Base-by-base conservation (phyloP, 2,797 vertebrate genomes). In the Aldrovandia affinis region DNA sequence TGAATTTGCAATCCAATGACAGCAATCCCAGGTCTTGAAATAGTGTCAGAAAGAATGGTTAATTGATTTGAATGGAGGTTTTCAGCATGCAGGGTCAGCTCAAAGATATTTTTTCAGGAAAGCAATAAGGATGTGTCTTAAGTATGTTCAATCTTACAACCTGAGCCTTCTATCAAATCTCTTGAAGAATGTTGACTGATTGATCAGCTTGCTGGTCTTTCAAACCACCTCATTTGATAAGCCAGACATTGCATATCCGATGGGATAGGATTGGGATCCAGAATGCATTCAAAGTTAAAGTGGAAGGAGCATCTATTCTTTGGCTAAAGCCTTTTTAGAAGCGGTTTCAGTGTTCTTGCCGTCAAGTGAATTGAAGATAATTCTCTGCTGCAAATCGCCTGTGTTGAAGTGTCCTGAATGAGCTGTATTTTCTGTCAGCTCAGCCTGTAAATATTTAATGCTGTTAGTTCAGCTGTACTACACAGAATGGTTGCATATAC, bases 361-460 rank as follows among this genome's bases (percentile, higher is more conserved):
- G 47, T 54, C 78, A 80, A 22, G 55, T 42, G 30, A 61, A 81
- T 52, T 61, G 52, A 81, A 61, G 28, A 57, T 39, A 33, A 61
- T 25, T 5, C 30, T 61, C 33, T 3, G 33, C 80, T 9, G 5
- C 12, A 25, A 55, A 42, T 57, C 54, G 30, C 33, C 33, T 12
- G 28, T 52, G 78, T 30, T 80, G 30, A 80, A 52, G 78, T 30
- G 7, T 80, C 52, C 50, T 80, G 78, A 80, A 52, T 22, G 30
- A 80, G n/a, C 52, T 52, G 50, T 55, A 25, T 80, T 30, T 33
- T 80, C 78, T 55, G 80, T 81, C 80, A 39, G 80, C 80, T 42
- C 20, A 8, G 55, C 44, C 10, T 59, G 80, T 81, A 30, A 61
- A 81, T 81, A 81, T 81, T 81, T 81, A 39, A 81, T 61, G 54